Evolutionary conservation across 2,797 vertebrate species (phyloP).

Genomic region (Myripristis murdjan): DNA sequence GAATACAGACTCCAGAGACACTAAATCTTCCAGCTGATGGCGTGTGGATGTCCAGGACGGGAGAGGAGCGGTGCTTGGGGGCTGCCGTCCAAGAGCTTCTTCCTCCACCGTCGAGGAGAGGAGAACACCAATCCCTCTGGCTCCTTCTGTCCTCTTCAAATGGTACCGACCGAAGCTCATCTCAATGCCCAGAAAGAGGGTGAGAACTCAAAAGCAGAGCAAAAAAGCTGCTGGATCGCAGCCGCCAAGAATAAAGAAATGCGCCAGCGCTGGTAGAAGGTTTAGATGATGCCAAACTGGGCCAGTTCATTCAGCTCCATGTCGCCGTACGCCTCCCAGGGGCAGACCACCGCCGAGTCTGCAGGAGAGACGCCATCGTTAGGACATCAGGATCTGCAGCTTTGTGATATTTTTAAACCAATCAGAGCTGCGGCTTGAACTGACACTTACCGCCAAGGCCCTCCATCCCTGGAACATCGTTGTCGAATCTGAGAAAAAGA

Average conservation of each 20-base stretch:
- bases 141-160: not conserved
- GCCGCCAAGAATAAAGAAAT: conserved; percentile 50
- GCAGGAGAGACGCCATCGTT: conserved; percentile 1
- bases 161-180: conserved; percentile 6
- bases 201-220: conserved; percentile 13
- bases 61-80: conserved; percentile 26
- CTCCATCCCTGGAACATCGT: conserved; percentile 66
- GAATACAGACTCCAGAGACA: conserved; percentile 14
- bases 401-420: not conserved
- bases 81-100: conserved; percentile 48
- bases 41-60: not conserved
- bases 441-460: conserved; percentile 69
- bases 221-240: conserved; percentile 42
- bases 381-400: not conserved
- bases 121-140: not conserved
- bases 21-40: conserved; percentile 20
- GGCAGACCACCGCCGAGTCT: conserved; percentile 67
- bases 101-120: too few species aligned
- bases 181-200: not conserved
- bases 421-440: not conserved
- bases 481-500: conserved; percentile 41
- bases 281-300: conserved; percentile 71
- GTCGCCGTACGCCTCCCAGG: conserved; percentile 77
- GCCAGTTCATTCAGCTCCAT: conserved; percentile 75
- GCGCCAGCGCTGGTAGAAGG: not conserved